Evolutionary conservation across 1,140 invertebrate species (phyloP), one percentile per base, ranked within the genome.

Genomic region (Drosophila kikkawai): DNA sequence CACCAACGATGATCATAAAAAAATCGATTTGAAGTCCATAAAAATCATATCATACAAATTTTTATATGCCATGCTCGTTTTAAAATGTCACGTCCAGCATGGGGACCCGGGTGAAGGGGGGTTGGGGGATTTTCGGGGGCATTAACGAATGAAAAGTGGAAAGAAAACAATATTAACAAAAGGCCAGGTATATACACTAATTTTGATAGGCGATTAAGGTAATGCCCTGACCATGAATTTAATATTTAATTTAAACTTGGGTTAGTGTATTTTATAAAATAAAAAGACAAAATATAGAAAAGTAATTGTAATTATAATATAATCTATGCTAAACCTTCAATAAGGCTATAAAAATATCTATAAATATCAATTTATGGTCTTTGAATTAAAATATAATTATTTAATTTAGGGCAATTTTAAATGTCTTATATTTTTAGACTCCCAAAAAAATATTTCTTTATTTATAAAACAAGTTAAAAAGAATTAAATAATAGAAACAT

Each of bases 11-110:
- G 80, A 87, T 87, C 84, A 34, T 88, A 88, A 88, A 88, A 87
- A 90, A 73, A 90, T 88, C 84, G 84, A 88, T 88, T 87, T 88
- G 85, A 80, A 90, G 84, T 84, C 84, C 71, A 88, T 88, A 88
- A 88, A 87, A 88, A 88, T 88, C 84, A 84, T 88, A 88, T 87
- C 85, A 87, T 79, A 88, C 85, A 81, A 90, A 90, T 88, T 88
- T 90, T 81, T 84, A 90, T 88, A 84, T 69, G 77, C 84, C 78
- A 74, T 50, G 61, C 74, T 73, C 67, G 19, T 37, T 74, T 73
- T 73, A 60, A 74, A 74, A 34, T 74, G 70, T 74, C 70, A 74
- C 70, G 22, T 42, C 13, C 13, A 37, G 34, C 7, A 1, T 11
- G 12, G 26, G 0, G 9, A 0, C 17, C 1, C 6, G 26, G 1